Evolutionary conservation across 2,113 vertebrate genomes (phyloP), one percentile per base, ranked within the genome.

Genomic region (Maccullochella peelii): DNA sequence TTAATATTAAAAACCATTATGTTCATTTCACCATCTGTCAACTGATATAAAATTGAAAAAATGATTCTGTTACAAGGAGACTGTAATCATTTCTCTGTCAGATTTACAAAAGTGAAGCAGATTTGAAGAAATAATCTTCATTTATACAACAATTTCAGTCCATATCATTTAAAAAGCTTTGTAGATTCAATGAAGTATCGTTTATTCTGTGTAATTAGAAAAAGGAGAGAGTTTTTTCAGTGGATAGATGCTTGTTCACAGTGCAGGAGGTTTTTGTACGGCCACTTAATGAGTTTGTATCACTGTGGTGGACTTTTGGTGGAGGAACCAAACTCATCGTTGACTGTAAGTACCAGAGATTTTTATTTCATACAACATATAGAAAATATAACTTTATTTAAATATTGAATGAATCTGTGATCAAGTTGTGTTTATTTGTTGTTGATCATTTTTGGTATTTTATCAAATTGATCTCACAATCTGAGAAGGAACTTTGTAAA

Each of bases 311-410:
- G 0, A 74, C 76, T 44, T 90, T 86, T 21, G 79, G 73, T 40
- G 63, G 62, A 75, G 79, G 85, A 44, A 87, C 85, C 63, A 69
- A 79, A 83, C 58, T 87, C 76, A 38, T 66, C 61, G 18, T 52
- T 47, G 11, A 55, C 62, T 73, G 85, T 83, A 59, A 84, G 86
- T 87, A 79, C 0, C 25, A 44, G 8, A 73, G 23, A 55, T 69
- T 62, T 14, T 3, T 54, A n/a, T 10, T 59, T 67, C 54, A 1
- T 44, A 25, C 63, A 15, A 25, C 11, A 40, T 65, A 12, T 9
- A 33, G 8, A 5, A 38, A 38, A 38, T 38, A 38, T 38, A 38
- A 38, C 38, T 38, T 38, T 38, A 1, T 38, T 1, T 38, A 38
- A 33, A 38, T 38, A 38, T 38, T 38, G 6, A 38, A 38, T 38